Percentiles rank a stretch among this genome's conserved stretches.
phyloP scores from a whole-genome alignment of 1,140 invertebrate genomes.

The Episyrphus balteatus region DNA sequence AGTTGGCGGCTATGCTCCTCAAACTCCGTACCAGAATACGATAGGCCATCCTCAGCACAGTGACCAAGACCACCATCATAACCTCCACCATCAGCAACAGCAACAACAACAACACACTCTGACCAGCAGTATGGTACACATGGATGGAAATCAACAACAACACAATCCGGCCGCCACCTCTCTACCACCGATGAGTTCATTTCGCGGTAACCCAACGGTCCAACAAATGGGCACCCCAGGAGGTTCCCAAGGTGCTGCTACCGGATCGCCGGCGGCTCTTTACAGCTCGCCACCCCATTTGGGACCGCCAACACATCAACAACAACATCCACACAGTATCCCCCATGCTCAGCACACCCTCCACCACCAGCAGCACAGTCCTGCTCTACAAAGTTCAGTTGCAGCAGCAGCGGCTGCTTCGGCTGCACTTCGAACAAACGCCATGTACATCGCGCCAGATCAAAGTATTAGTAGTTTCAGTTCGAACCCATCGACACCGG shows the following conservation, averaged over 20 bases:
- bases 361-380: slow-evolving; percentile 36
- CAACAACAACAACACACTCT: slow-evolving; percentile 16
- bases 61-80: slow-evolving; percentile 15
- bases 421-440: slow-evolving; percentile 3
- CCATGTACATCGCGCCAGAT: slow-evolving; percentile 67
- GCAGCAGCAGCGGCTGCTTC: slow-evolving; percentile 13
- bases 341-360: slow-evolving; percentile 39
- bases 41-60: slow-evolving; percentile 28
- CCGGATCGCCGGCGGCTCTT: slow-evolving; percentile 21
- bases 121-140: slow-evolving; percentile 17
- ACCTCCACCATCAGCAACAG: slow-evolving; percentile 7
- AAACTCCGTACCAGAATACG: slow-evolving; percentile 25
- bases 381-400: slow-evolving; percentile 51
- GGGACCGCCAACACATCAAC: slow-evolving; percentile 33
- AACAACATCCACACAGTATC: slow-evolving; percentile 1
- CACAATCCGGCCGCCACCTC: slow-evolving; percentile 45
- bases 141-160: slow-evolving; percentile 4
- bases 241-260: slow-evolving; percentile 13
- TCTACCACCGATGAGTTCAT: slow-evolving; percentile 88
- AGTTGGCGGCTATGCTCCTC: slow-evolving; percentile 16
- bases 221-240: slow-evolving; percentile 34
- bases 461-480: slow-evolving; percentile 87
- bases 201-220: slow-evolving; percentile 55
- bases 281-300: slow-evolving; percentile 39
- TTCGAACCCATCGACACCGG: slow-evolving; percentile 79